Percentiles rank a stretch among this genome's conserved stretches.
Conservation (phyloP, 2,888 invertebrate species). For the Terebella lapidaria region DNA sequence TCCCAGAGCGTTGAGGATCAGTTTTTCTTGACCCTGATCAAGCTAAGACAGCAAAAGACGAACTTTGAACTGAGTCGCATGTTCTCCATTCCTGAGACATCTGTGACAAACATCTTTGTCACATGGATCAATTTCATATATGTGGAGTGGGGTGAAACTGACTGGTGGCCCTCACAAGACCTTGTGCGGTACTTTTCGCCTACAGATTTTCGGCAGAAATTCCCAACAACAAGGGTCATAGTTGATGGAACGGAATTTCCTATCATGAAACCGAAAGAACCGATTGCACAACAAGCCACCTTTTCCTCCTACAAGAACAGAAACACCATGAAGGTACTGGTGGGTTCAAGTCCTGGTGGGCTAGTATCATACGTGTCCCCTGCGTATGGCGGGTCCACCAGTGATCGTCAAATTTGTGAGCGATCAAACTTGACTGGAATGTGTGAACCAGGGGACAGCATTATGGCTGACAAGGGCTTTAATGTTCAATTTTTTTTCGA, state of each 20-base stretch:
- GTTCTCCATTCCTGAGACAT: not conserved
- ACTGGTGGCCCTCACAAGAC: slow-evolving; percentile 1
- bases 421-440: not conserved
- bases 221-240: too few relatives aligned
- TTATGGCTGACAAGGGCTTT: too few relatives aligned
- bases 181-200: not conserved
- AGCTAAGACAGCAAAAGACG: not conserved
- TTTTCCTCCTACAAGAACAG: slow-evolving; percentile 31
- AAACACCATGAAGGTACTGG: slow-evolving; percentile 28
- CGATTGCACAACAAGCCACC: slow-evolving; percentile 26
- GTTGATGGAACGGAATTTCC: slow-evolving; percentile 31
- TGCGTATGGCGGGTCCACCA: slow-evolving; percentile 29
- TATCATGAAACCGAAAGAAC: slow-evolving; percentile 24
- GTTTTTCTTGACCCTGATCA: not conserved
- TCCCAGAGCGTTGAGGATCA: not conserved
- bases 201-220: slow-evolving; percentile 10
- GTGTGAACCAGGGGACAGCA: slow-evolving; percentile 5
- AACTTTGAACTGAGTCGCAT: not conserved
- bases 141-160: not conserved
- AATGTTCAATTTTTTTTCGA: slow-evolving; percentile 23
- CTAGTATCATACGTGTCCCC: slow-evolving; percentile 24
- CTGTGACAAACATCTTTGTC: not conserved
- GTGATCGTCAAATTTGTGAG: slow-evolving; percentile 22
- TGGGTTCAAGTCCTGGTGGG: slow-evolving; percentile 28
- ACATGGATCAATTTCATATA: slow-evolving; percentile 1